phyloP scores from a whole-genome alignment of 2,797 vertebrate genomes.

The Rhinatrema bivittatum region DNA sequence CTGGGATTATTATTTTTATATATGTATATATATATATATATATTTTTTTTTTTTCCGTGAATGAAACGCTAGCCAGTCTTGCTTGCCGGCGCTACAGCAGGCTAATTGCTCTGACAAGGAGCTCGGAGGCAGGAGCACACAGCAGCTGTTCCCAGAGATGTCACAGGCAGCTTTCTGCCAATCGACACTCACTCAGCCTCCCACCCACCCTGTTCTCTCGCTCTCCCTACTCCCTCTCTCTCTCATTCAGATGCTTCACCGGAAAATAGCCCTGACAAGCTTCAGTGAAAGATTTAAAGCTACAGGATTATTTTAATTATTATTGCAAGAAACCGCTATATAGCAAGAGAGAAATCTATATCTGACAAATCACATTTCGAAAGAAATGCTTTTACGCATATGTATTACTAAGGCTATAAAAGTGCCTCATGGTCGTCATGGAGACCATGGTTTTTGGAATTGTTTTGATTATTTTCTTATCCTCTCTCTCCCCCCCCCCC shows the following conservation, averaged over 20 bases:
- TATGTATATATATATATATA: no score
- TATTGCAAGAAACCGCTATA: no score
- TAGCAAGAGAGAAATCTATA: no score
- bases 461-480: no score
- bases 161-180: constrained; percentile 55
- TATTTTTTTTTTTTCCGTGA: constrained; percentile 22
- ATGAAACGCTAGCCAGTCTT: constrained; percentile 20
- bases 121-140: constrained; percentile 50
- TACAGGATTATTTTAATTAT: constrained; percentile 29
- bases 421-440: no score
- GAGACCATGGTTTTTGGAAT: no score
- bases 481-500: no score
- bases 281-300: constrained; percentile 49
- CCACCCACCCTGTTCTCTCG: constrained; percentile 23
- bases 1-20: no score
- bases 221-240: constrained; percentile 21
- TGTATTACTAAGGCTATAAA: no score
- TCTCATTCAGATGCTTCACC: constrained; percentile 55
- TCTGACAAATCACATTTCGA: no score
- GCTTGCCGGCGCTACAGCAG: constrained; percentile 44
- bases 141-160: constrained; percentile 67
- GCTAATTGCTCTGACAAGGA: constrained; percentile 64
- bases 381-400: no score
- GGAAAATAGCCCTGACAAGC: constrained; percentile 51
- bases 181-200: constrained; percentile 41